Evolutionary conservation across 2,113 vertebrate species (phyloP), one percentile per base, ranked within the genome.

Genomic region (Bubo blakistoni): DNA sequence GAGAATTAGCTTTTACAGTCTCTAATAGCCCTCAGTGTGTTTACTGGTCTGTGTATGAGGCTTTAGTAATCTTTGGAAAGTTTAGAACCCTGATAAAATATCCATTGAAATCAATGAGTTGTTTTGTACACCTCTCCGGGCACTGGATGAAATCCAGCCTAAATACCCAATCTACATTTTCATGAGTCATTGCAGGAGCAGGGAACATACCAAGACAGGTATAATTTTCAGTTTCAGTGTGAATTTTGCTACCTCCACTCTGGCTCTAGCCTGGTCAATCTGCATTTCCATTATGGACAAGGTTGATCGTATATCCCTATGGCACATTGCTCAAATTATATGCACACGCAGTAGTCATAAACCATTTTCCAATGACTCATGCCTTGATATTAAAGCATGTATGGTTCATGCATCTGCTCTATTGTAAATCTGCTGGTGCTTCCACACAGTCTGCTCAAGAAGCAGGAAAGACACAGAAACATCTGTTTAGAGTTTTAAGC

Each of bases 401-500:
- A 65, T 61, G 52, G 55, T 55, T 97, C 69, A 16, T 46, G 81
- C 89, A 94, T 90, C 91, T 96, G 92, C 74, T 82, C 34, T 61
- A 29, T 57, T 96, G 90, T 81, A 96, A 96, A 94, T 88, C 93
- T 93, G 89, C 90, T 95, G 42, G 83, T 96, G 94, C 90, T 88
- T 96, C 92, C 88, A 95, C 81, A 38, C 92, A 86, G 96, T 49
- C 96, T 94, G 95, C 88, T 83, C 38, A 69, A 97, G 91, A 95
- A 97, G 59, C 95, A 96, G 82, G 72, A 85, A 94, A 96, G 97
- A 89, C 62, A 86, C 81, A 79, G 86, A 81, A 96, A 97, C 97
- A 98, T 94, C 97, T 97, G 96, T 61, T 94, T 66, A 65, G 93
- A 96, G 80, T 97, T 96, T 97, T 54, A 95, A 95, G 88, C 89